Evolutionary conservation across 2,888 invertebrate species (phyloP).

Genomic region (Tiliacea citrago): DNA sequence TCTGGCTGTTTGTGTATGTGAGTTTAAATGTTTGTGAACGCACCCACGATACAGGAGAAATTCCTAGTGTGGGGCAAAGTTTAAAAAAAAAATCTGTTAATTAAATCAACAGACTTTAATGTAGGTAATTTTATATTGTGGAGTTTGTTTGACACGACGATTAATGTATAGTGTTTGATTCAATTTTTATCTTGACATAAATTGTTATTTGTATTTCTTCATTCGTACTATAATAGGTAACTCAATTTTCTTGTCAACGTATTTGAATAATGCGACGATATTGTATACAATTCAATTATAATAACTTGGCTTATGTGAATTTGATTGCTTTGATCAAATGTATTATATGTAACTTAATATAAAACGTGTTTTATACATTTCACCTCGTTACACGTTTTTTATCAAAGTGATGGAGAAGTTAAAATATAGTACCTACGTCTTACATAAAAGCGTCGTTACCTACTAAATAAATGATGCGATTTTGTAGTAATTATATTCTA

Average conservation of each 20-base stretch:
- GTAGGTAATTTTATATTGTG: no score
- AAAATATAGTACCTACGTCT: neutral
- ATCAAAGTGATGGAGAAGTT: neutral
- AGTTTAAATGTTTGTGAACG: no score
- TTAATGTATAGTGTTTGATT: slow-evolving; percentile 20
- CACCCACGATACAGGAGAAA: no score
- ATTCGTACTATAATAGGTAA: slow-evolving; percentile 21
- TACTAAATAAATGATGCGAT: neutral
- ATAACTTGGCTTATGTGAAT: slow-evolving; percentile 11
- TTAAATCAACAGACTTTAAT: slow-evolving; percentile 2
- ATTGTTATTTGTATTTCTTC: slow-evolving; percentile 15
- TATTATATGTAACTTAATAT: neutral
- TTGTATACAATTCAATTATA: slow-evolving; percentile 12
- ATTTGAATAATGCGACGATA: slow-evolving; percentile 36
- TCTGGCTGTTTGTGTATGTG: no score
- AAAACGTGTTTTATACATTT: neutral
- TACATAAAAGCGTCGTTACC: neutral
- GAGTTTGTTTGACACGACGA: slow-evolving; percentile 31
- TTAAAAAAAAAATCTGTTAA: slow-evolving; percentile 17
- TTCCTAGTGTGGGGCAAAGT: no score
- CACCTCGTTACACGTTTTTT: neutral
- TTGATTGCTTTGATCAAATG: slow-evolving; percentile 37
- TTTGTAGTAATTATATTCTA: neutral
- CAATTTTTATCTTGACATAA: slow-evolving; percentile 1
- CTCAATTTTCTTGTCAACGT: slow-evolving; percentile 33